phyloP scores from a whole-genome alignment of 2,888 invertebrate genomes.

The Gymnosoma rotundatum region DNA sequence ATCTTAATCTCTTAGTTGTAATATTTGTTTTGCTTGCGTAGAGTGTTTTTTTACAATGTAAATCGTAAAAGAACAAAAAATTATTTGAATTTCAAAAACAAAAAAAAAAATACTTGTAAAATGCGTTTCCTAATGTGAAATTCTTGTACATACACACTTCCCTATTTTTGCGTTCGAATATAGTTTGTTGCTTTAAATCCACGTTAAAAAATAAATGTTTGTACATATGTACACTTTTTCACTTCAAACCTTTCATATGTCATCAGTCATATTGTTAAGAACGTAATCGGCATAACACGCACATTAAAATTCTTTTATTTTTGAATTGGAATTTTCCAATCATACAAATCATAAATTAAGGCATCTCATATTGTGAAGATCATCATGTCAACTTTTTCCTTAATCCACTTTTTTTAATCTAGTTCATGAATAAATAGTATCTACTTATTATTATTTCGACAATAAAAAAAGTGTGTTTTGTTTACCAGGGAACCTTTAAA shows the following conservation, averaged over 20 bases:
- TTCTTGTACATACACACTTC: conserved; percentile 15
- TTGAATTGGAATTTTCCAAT: no score
- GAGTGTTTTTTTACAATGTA: conserved; percentile 39
- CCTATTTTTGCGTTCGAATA: conserved; percentile 2
- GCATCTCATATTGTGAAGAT: no score
- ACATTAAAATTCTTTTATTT: no score
- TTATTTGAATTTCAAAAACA: neutral
- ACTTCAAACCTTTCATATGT: conserved; percentile 24
- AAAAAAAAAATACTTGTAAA: conserved; percentile 10
- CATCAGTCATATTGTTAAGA: conserved; percentile 3
- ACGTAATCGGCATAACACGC: no score
- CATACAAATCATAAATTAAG: no score
- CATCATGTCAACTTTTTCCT: no score
- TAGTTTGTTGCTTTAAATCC: conserved; percentile 27
- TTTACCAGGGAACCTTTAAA: no score
- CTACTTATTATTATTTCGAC: no score
- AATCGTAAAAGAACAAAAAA: conserved; percentile 18
- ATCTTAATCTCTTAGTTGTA: conserved; percentile 31
- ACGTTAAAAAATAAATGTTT: conserved; percentile 1
- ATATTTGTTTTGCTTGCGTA: conserved; percentile 61
- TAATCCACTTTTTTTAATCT: no score
- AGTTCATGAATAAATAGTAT: no score
- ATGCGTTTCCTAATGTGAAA: conserved; percentile 33
- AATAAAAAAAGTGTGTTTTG: no score
- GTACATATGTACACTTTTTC: neutral